These are phyloP conservation scores for Trimorus sp. DNA, from an alignment of 2,888 invertebrate genomes.

Conservation along the genomic window DNA sequence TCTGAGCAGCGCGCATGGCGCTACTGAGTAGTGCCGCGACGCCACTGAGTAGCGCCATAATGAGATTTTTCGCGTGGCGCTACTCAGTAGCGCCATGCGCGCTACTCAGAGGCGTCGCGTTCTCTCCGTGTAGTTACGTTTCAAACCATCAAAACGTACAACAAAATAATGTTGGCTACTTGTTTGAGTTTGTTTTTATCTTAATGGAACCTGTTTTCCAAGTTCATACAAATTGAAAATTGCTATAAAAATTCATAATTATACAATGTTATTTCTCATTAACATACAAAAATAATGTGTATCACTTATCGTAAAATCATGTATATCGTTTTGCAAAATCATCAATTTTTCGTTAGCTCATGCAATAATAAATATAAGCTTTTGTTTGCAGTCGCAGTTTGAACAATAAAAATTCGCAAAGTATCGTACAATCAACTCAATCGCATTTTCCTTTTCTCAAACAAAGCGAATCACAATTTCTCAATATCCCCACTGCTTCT, in stretches of 20 bases:
- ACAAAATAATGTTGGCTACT: too few species aligned
- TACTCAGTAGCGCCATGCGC: too few species aligned
- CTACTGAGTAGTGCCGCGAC: too few species aligned
- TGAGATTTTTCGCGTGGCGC: too few species aligned
- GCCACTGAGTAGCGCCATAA: too few species aligned
- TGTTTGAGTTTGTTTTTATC: too few species aligned
- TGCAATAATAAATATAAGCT: conserved; percentile 52
- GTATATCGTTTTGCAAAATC: conserved; percentile 51
- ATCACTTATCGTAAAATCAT: conserved; percentile 59
- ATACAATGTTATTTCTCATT: conserved; percentile 54
- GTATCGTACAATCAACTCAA: conserved; percentile 47
- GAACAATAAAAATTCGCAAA: conserved; percentile 54
- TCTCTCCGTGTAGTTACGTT: too few species aligned
- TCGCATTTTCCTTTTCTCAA: conserved; percentile 21
- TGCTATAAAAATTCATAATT: conserved; percentile 63
- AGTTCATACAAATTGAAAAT: too few species aligned
- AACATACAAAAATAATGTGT: conserved; percentile 62
- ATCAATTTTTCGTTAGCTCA: conserved; percentile 37
- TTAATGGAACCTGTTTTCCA: too few species aligned
- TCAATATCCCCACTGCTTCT: conserved; percentile 20
- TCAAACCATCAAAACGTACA: too few species aligned
- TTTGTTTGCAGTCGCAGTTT: conserved; percentile 22
- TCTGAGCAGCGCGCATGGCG: too few species aligned
- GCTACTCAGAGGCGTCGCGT: too few species aligned
- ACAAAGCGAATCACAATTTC: conserved; percentile 48